These are phyloP conservation scores for Nansenia antarctica DNA, from an alignment of 2,113 vertebrate species.

Conservation along the genomic window DNA sequence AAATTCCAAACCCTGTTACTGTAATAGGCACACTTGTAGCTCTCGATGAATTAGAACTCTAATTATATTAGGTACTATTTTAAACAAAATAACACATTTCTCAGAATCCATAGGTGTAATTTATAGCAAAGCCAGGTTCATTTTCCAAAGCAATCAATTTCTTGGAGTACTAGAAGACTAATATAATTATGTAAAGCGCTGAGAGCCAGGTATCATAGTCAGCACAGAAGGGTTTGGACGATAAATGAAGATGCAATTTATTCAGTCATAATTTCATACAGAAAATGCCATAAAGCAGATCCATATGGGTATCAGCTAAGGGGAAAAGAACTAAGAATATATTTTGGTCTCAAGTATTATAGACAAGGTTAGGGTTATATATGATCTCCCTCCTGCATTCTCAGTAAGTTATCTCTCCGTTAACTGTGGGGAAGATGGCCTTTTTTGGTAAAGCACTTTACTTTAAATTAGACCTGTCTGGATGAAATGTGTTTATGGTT, in stretches of 20 bases:
- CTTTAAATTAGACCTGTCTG: slow-evolving; percentile 61
- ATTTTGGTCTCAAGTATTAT: slow-evolving; percentile 69
- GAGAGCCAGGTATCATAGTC: slow-evolving; percentile 88
- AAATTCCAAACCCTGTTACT: slow-evolving; percentile 95
- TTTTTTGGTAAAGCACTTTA: slow-evolving; percentile 62
- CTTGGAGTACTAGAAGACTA: slow-evolving; percentile 84
- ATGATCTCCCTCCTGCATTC: slow-evolving; percentile 73
- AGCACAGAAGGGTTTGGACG: slow-evolving; percentile 89
- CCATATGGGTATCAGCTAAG: slow-evolving; percentile 70
- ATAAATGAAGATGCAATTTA: slow-evolving; percentile 99
- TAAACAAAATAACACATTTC: slow-evolving; percentile 97
- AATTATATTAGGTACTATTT: slow-evolving; percentile 99
- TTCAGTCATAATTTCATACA: slow-evolving; percentile 98
- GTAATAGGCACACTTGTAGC: slow-evolving; percentile 97
- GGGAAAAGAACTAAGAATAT: slow-evolving; percentile 62
- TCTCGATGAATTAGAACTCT: slow-evolving; percentile 97
- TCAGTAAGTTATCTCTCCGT: slow-evolving; percentile 74
- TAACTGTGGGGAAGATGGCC: slow-evolving; percentile 63
- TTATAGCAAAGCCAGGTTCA: slow-evolving; percentile 98
- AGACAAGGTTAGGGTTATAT: slow-evolving; percentile 70
- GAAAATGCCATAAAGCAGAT: slow-evolving; percentile 91
- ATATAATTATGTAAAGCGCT: slow-evolving; percentile 92
- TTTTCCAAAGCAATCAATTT: slow-evolving; percentile 98
- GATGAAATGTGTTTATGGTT: slow-evolving; percentile 4
- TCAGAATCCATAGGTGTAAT: slow-evolving; percentile 97